Evolutionary conservation across 2,888 invertebrate species (phyloP), one percentile per base, ranked within the genome.

Genomic region (Boloria selene): DNA sequence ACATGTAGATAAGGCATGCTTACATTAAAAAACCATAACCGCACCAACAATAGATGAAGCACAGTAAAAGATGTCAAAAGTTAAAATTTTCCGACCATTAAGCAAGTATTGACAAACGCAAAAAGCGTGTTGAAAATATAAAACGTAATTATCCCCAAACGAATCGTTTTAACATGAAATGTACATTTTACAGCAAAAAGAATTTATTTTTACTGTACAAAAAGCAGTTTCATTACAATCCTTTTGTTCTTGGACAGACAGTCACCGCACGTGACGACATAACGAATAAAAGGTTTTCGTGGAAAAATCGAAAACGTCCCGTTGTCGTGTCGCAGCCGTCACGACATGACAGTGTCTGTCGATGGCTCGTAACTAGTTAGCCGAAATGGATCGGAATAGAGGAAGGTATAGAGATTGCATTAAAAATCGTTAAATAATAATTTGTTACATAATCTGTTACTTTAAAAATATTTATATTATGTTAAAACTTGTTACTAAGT

Each of bases 361-460:
- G 73, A 74, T 73, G 72, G 74, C 60, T 65, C 71, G 67, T 73
- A 72, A 68, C 74, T 75, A 77, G 76, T 76, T 76, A 76, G 74
- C 74, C 72, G 76, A 77, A 78, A 77, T 75, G 72, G 72, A 76
- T 71, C 70, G 61, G 75, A 51, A 72, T 67, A 72, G 42, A 3
- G 65, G 44, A 44, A 31, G 26, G 7, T 10, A 17, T 71, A 45
- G 76, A 74, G 73, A 61, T 61, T 54, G 56, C 38, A 26, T 50
- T 54, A 4, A 44, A 38, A 13, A 13, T 51, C 51, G 61, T 58
- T 65, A 38, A 38, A 7, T 7, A 38, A 38, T 38, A 38, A 38
- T 38, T 38, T 38, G 10, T 3, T 31, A 31, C 7, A 7, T 31
- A 31, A n/a, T n/a, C n/a, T n/a, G n/a, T n/a, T n/a, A n/a, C n/a